A percentile compares a stretch with the other conserved stretches of the same genome.
Conservation (phyloP, 2,113 vertebrate species). For the Sprattus sprattus region DNA sequence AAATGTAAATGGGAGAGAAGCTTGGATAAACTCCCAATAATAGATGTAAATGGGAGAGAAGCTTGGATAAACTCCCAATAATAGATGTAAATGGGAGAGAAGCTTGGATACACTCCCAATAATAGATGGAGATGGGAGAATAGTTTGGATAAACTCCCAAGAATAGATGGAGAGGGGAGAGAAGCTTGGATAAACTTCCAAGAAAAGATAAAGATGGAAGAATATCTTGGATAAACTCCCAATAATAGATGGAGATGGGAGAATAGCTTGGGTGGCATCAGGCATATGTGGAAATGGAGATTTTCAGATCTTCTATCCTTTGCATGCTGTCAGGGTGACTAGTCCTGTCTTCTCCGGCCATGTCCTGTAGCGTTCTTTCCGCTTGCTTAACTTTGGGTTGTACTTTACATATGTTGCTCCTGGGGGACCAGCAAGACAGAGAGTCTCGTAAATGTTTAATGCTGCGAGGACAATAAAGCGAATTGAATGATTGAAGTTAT, state of each 20-base stretch:
- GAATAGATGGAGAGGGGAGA: too few relatives aligned
- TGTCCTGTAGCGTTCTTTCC: neutral
- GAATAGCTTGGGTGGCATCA: too few relatives aligned
- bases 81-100: neutral
- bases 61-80: neutral
- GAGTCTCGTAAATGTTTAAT: slow-evolving; percentile 10
- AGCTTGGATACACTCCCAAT: neutral
- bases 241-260: too few relatives aligned
- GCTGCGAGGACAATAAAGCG: neutral
- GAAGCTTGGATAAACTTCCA: too few relatives aligned
- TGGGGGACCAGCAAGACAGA: neutral
- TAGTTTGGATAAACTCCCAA: too few relatives aligned
- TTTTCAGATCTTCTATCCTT: neutral
- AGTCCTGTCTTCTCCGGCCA: neutral
- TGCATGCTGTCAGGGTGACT: neutral
- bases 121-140: too few relatives aligned
- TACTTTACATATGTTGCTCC: neutral
- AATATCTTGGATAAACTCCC: too few relatives aligned
- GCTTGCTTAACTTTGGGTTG: neutral
- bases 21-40: too few relatives aligned
- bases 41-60: too few relatives aligned
- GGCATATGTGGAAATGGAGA: too few relatives aligned
- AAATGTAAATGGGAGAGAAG: too few relatives aligned
- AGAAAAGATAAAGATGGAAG: too few relatives aligned
- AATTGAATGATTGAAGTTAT: neutral